Evolutionary conservation across 2,797 vertebrate species (phyloP), one percentile per base, ranked within the genome.

Genomic region (Hippocampus kuda): DNA sequence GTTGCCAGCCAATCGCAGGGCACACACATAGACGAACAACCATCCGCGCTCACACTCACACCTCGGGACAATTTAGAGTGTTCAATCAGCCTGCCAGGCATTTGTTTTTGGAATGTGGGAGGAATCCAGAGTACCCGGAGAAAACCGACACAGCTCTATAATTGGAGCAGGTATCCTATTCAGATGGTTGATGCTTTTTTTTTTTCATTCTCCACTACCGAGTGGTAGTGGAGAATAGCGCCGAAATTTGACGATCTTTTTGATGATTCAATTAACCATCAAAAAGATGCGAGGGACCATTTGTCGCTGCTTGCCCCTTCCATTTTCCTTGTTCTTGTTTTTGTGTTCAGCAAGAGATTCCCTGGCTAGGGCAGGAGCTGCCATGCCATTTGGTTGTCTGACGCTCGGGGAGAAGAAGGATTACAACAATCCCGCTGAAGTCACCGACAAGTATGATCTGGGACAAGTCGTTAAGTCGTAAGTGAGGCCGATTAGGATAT

Each of bases 351-450:
- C 44, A 48, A n/a, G 24, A 9, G 16, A 27, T 69, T 82, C 80
- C 84, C 78, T 70, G 78, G 77, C 81, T 67, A 86, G 84, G 84
- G 84, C 79, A 83, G 77, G 75, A 84, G 87, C 82, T 93, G 95
- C 93, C 89, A 99, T 99, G 97, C 95, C 96, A 89, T 99, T 99
- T 94, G 95, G 97, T 90, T 99, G 97, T 87, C 93, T 99, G 88
- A 98, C 95, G 62, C 92, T 98, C 77, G 95, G 96, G 61, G 94
- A 97, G 87, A 98, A 97, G 91, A 98, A 99, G 93, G 96, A 99
- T 92, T 99, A 99, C 85, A 98, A 94, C 89, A 96, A 93, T 87
- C 95, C 97, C 24, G 94, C 94, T n/a, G 97, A 99, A 85, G 95
- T 99, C 87, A 93, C 94, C 1, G 97, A 99, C 89, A 95, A 95